Conservation (phyloP, 2,797 vertebrate species). For the Nannoperca australis region DNA sequence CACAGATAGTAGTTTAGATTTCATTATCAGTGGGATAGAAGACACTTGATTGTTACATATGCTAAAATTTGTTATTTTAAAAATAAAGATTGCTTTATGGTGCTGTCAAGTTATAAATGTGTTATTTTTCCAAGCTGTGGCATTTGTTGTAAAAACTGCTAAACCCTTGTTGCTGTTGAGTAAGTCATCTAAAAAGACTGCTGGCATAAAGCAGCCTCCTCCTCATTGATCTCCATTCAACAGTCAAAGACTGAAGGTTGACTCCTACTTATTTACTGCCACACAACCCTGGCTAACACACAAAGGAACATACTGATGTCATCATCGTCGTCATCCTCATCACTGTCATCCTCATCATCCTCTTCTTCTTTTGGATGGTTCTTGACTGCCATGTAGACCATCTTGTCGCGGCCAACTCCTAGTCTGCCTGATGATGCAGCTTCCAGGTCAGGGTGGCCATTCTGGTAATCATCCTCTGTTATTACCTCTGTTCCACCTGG, state of each 20-base stretch:
- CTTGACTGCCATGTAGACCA: constrained; percentile 99
- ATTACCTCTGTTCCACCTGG: constrained; percentile 98
- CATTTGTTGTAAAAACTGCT: background rate
- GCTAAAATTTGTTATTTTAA: background rate
- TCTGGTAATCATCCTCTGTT: constrained; percentile 96
- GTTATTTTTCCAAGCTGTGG: background rate
- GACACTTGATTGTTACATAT: background rate
- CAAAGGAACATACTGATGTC: constrained; percentile 90
- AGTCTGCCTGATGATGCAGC: constrained; percentile 90
- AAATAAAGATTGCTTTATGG: background rate
- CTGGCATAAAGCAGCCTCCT: background rate
- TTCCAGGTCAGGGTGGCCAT: constrained; percentile 94
- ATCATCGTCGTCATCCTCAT: constrained; percentile 74
- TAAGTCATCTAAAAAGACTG: background rate
- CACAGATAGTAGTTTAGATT: constrained; percentile 54
- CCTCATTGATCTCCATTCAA: constrained; percentile 9
- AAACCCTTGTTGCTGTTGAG: background rate
- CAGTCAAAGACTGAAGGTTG: background rate
- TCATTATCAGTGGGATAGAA: background rate
- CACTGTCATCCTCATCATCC: constrained; percentile 75
- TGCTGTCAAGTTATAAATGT: background rate
- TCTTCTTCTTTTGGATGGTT: constrained; percentile 92
- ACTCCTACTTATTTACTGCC: background rate
- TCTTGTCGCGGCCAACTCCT: constrained; percentile 94
- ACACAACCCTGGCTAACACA: constrained; percentile 11